phyloP scores from a whole-genome alignment of 1,140 invertebrate species.

The Aphelenchoides besseyi region DNA sequence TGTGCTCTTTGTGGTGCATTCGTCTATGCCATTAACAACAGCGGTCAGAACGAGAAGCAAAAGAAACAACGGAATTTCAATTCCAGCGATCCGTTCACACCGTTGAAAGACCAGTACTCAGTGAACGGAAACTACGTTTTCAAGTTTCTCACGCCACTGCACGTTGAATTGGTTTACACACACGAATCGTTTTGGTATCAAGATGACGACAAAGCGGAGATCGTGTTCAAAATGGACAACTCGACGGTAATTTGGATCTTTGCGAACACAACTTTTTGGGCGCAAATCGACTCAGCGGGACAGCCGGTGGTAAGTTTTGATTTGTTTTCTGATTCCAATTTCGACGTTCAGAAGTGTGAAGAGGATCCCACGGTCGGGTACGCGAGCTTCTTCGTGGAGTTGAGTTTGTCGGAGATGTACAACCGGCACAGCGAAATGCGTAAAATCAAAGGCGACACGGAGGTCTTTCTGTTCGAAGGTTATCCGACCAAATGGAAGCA shows the following conservation, averaged over 20 bases:
- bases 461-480: conserved; percentile 22
- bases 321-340: neutral
- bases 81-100: neutral
- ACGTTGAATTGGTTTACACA: neutral
- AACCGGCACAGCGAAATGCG: conserved; percentile 23
- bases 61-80: neutral
- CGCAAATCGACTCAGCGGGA: neutral
- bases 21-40: neutral
- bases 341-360: conserved; percentile 11
- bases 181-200: conserved; percentile 22
- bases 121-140: neutral
- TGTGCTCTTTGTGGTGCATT: neutral
- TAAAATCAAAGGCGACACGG: neutral
- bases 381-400: neutral
- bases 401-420: conserved; percentile 14
- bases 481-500: conserved; percentile 7
- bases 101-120: neutral
- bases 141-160: neutral
- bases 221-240: conserved; percentile 7
- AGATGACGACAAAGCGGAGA: conserved; percentile 15
- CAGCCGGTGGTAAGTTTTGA: conserved; percentile 1
- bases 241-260: conserved; percentile 12
- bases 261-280: conserved; percentile 1
- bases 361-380: conserved; percentile 9
- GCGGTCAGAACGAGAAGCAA: neutral